Evolutionary conservation across 2,797 vertebrate genomes (phyloP).

Genomic region (Coregonus sp.): DNA sequence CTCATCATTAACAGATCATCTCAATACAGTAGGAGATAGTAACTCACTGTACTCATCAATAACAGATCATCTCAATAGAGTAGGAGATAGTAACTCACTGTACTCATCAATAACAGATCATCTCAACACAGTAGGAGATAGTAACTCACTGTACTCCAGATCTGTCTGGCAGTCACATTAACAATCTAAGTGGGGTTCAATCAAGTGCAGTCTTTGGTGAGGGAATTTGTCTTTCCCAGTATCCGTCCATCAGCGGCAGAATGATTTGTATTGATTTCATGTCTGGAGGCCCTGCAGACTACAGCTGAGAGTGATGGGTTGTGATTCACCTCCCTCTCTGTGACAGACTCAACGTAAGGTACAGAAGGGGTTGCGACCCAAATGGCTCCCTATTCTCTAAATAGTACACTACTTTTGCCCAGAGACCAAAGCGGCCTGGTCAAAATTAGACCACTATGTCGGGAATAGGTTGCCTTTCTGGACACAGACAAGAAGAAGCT

Average conservation of each 20-base stretch:
- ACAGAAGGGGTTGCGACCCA: not conserved
- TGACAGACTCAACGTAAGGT: not conserved
- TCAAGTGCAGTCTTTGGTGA: slow-evolving; percentile 53
- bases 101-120: too few relatives aligned
- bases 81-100: too few relatives aligned
- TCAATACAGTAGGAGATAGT: too few relatives aligned
- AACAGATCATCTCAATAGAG: too few relatives aligned
- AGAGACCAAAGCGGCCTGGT: not conserved
- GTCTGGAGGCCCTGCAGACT: slow-evolving; percentile 64
- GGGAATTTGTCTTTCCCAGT: slow-evolving; percentile 61
- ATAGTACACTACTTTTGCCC: not conserved
- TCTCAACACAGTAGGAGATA: too few relatives aligned
- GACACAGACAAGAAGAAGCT: not conserved
- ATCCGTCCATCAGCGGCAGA: slow-evolving; percentile 76
- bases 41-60: too few relatives aligned
- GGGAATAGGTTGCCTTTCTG: not conserved
- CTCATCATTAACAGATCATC: too few relatives aligned
- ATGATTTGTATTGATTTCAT: slow-evolving; percentile 76
- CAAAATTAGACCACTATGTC: not conserved
- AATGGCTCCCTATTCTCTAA: not conserved
- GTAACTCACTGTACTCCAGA: not conserved
- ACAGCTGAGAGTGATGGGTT: slow-evolving; percentile 71
- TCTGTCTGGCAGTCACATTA: slow-evolving; percentile 71
- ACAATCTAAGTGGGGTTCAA: slow-evolving; percentile 69
- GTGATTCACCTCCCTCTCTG: slow-evolving; percentile 56